These are phyloP conservation scores for Gastracanthus pulcherrimus DNA, from an alignment of 2,888 invertebrate genomes.

Conservation along the genomic window DNA sequence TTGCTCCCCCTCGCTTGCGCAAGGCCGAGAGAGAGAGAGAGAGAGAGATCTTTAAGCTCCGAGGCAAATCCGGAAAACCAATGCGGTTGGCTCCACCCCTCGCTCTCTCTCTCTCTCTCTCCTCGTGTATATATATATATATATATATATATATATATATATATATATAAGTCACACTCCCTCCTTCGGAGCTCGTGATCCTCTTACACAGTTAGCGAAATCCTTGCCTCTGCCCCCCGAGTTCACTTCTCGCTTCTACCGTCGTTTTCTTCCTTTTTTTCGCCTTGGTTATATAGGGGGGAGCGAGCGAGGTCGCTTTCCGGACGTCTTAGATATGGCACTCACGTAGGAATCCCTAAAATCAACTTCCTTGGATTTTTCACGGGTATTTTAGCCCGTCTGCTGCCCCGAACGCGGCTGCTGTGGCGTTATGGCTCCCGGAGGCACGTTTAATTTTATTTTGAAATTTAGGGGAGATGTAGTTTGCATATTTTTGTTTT, in stretches of 20 bases:
- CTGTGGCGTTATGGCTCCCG: background rate
- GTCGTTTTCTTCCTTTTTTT: slow-evolving; percentile 7
- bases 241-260: background rate
- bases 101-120: slow-evolving; percentile 55
- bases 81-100: slow-evolving; percentile 64
- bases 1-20: slow-evolving; percentile 24
- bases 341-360: slow-evolving; percentile 56
- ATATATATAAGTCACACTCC: no score
- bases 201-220: slow-evolving; percentile 63
- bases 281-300: background rate
- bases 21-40: slow-evolving; percentile 42
- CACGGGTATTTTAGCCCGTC: slow-evolving; percentile 7
- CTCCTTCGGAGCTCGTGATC: no score
- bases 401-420: background rate
- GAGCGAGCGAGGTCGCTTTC: background rate
- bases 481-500: slow-evolving; percentile 2
- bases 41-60: slow-evolving; percentile 49
- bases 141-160: no score
- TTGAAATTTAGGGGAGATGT: background rate
- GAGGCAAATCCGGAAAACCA: slow-evolving; percentile 62
- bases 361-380: slow-evolving; percentile 50
- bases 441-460: slow-evolving; percentile 10
- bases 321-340: slow-evolving; percentile 52
- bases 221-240: slow-evolving; percentile 60
- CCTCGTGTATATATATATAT: no score